Conservation (phyloP, 2,888 invertebrate genomes). For the Sceliomorpha sp. region DNA sequence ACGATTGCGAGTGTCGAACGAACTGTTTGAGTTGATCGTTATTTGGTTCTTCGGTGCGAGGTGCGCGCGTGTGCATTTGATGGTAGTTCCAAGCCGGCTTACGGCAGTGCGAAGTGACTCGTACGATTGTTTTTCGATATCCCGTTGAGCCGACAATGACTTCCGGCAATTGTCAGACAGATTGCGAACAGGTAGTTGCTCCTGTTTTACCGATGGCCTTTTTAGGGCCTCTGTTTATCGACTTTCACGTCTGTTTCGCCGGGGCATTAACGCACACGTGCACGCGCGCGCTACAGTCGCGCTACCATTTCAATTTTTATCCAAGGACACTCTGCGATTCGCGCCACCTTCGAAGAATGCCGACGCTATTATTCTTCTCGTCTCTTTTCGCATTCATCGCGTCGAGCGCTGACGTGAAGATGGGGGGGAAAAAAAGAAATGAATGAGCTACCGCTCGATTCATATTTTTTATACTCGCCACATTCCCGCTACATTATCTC, state of each 20-base stretch:
- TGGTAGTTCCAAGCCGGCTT: slow-evolving; percentile 7
- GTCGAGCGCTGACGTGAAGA: slow-evolving; percentile 9
- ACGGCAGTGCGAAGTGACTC: slow-evolving; percentile 47
- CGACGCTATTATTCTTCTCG: slow-evolving; percentile 29
- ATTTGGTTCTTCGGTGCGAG: slow-evolving; percentile 14
- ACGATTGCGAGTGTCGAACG: slow-evolving; percentile 7
- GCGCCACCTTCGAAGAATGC: slow-evolving; percentile 40
- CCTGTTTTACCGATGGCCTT: slow-evolving; percentile 31
- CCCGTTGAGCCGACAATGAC: slow-evolving; percentile 57
- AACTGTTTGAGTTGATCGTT: slow-evolving; percentile 14
- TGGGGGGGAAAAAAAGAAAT: slow-evolving; percentile 30
- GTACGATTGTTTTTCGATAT: slow-evolving; percentile 63
- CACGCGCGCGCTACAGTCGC: slow-evolving; percentile 8
- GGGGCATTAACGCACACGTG: slow-evolving; percentile 14
- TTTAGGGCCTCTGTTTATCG: slow-evolving; percentile 33
- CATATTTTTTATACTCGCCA: slow-evolving; percentile 33
- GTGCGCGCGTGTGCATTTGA: not conserved
- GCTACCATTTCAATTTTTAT: slow-evolving; percentile 47
- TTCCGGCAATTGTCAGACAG: slow-evolving; percentile 60
- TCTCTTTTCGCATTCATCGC: slow-evolving; percentile 26
- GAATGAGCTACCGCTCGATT: slow-evolving; percentile 43
- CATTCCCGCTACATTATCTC: slow-evolving; percentile 35
- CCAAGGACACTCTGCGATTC: slow-evolving; percentile 38
- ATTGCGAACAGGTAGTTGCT: slow-evolving; percentile 33
- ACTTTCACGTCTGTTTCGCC: slow-evolving; percentile 15